A percentile compares a stretch with the other conserved stretches of the same genome.
Evolutionary conservation across 2,888 invertebrate species (phyloP).

Genomic region (Orthonychiurus folsomi): DNA sequence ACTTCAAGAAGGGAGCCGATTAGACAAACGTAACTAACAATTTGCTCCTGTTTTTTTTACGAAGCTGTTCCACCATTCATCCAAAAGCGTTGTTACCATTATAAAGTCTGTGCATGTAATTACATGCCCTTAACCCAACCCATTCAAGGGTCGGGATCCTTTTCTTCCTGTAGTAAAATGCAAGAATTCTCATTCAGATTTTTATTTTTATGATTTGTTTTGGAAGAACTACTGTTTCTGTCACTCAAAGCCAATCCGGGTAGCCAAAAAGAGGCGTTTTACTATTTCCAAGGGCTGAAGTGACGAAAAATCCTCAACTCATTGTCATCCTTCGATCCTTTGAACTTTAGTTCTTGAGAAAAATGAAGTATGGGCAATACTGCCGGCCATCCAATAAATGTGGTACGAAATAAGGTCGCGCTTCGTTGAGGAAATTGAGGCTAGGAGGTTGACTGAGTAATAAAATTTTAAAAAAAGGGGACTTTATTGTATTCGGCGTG

Average conservation of each 20-base stretch:
- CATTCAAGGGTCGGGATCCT: no score
- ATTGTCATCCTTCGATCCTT: not conserved
- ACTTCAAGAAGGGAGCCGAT: no score
- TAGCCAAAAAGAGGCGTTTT: not conserved
- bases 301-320: not conserved
- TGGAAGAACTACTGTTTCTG: no score
- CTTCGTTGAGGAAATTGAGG: not conserved
- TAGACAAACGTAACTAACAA: constrained; percentile 1
- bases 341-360: not conserved
- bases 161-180: not conserved
- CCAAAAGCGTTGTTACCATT: not conserved
- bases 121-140: not conserved
- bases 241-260: not conserved
- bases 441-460: no score
- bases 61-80: not conserved
- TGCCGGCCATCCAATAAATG: not conserved
- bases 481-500: no score
- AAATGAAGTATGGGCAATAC: no score
- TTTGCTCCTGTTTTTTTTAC: not conserved
- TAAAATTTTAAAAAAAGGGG: not conserved
- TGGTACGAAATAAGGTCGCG: not conserved
- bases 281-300: not conserved
- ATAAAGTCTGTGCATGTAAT: not conserved
- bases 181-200: no score
- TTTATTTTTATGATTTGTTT: no score